A percentile compares a stretch with the other conserved stretches of the same genome.
These are phyloP conservation scores for Lepidurus packardi DNA, from an alignment of 1,140 invertebrate genomes.

Conservation along the genomic window DNA sequence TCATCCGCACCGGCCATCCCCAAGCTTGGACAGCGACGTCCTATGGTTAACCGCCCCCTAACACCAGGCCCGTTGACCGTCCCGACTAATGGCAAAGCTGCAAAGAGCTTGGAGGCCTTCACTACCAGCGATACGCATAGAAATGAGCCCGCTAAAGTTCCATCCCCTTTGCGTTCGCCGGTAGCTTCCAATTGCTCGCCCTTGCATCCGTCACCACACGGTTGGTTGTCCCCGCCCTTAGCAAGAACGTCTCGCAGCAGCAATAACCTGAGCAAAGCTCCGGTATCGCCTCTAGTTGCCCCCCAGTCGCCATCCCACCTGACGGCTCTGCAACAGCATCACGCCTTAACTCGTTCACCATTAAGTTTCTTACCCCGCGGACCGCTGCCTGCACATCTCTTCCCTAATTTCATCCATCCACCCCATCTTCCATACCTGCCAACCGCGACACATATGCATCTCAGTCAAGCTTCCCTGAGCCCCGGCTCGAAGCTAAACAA, in stretches of 20 bases:
- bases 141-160: neutral
- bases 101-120: neutral
- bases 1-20: conserved; percentile 22
- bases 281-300: neutral
- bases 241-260: neutral
- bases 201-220: neutral
- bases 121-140: neutral
- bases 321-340: neutral
- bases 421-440: neutral
- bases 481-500: neutral
- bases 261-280: neutral
- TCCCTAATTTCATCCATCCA: conserved; percentile 6
- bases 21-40: conserved; percentile 7
- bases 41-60: neutral
- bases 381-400: neutral
- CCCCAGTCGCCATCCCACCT: neutral
- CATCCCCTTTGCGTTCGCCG: neutral
- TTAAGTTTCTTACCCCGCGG: neutral
- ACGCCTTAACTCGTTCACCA: neutral
- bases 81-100: neutral
- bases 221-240: neutral
- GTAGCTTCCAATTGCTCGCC: neutral
- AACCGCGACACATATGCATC: neutral
- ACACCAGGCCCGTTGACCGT: neutral
- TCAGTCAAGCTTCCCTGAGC: neutral